Base-by-base conservation (phyloP, 2,113 vertebrate species). In the Corythoichthys intestinalis region DNA sequence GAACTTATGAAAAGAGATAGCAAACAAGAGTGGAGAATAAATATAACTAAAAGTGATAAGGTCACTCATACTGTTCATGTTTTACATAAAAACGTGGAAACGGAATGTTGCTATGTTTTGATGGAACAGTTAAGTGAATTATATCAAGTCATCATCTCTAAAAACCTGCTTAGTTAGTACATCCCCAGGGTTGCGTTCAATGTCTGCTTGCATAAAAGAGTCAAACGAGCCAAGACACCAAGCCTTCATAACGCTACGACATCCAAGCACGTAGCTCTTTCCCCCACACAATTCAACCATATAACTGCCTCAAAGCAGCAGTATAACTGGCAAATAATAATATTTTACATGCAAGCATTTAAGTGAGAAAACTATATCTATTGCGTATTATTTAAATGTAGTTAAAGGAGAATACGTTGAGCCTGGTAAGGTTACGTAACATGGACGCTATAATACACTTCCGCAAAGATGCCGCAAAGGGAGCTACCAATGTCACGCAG, bases 381-480 rank as follows among this genome's bases (percentile, higher is more conserved):
- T 62, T 41, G 8, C 8, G 4, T 8, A 2, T 2, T 17, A 41
- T 20, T n/a, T n/a, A 38, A 4, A 4, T 41, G 44, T 1, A 46
- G 13, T 12, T 44, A 44, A 12, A 28, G 13, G 11, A n/a, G 4
- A 39, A 39, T 17, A 9, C 17, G 60, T 63, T 4, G 39, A 7
- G 41, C 38, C 2, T 46, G 37, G 11, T 8, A 9, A 7, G 41
- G 65, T 86, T 85, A 78, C 64, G 34, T 84, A 87, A 90, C 70
- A 76, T 52, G 82, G 77, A 77, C 67, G 53, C 72, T 76, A 28
- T 28, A 74, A 82, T 76, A 83, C 73, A 86, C 86, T 87, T 85
- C 83, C 82, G 84, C 80, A 88, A 81, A 79, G 87, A 88, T 86
- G 84, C 79, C 78, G 74, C 67, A 70, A 14, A 15, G 59, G 67